Conservation (phyloP, 2,797 vertebrate species). For the Sebastes variabilis region DNA sequence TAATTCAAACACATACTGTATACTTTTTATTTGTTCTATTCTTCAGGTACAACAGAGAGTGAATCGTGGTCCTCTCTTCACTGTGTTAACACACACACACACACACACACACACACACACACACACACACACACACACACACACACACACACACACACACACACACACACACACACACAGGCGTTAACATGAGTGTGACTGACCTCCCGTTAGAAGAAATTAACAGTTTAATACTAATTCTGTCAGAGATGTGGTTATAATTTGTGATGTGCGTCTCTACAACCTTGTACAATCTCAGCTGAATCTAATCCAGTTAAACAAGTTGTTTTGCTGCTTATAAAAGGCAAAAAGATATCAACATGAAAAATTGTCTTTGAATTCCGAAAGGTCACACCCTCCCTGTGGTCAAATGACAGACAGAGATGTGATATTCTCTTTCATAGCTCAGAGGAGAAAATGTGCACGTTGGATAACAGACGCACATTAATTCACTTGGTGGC, state of each 20-base stretch:
- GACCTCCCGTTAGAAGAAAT: constrained; percentile 19
- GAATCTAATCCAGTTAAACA: constrained; percentile 54
- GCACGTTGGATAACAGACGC: constrained; percentile 41
- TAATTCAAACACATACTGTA: constrained; percentile 20
- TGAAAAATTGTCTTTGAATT: constrained; percentile 65
- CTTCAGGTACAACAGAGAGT: not conserved
- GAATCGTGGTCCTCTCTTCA: constrained; percentile 4
- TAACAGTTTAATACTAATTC: constrained; percentile 12
- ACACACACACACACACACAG: not conserved
- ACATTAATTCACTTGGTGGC: constrained; percentile 46
- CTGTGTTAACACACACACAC: not conserved
- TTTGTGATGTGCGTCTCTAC: constrained; percentile 12
- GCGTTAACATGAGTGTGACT: not conserved
- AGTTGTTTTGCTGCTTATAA: constrained; percentile 52
- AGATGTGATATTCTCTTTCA: constrained; percentile 69
- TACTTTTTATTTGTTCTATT: constrained; percentile 32
- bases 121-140: not conserved
- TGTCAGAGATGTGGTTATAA: constrained; percentile 23
- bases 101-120: not conserved
- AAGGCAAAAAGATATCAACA: constrained; percentile 61
- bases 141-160: too few species aligned
- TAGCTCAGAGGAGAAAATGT: constrained; percentile 62
- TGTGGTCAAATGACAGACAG: constrained; percentile 72
- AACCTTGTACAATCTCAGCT: constrained; percentile 9
- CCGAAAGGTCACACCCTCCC: constrained; percentile 69